A percentile compares a stretch with the other conserved stretches of the same genome.
Evolutionary conservation across 2,888 invertebrate species (phyloP).

Genomic region (Didymodactylos carnosus): DNA sequence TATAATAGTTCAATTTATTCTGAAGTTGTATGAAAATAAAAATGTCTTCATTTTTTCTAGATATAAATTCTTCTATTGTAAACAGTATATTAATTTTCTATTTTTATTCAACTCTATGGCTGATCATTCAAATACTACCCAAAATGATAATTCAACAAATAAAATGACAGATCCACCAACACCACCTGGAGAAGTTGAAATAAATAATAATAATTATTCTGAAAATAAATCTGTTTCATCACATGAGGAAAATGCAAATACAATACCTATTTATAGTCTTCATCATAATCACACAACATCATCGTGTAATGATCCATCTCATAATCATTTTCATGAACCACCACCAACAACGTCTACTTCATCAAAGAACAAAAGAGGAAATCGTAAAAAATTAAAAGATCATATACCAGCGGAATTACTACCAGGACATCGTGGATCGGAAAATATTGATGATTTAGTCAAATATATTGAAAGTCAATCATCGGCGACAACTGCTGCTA

Average conservation of each 20-base stretch:
- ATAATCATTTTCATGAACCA: background rate
- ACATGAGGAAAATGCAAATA: background rate
- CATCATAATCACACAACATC: background rate
- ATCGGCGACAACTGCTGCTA: background rate
- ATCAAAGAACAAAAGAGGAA: background rate
- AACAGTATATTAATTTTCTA: too few relatives aligned
- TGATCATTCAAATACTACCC: too few relatives aligned
- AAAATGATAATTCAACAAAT: too few relatives aligned
- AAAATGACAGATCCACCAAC: too few relatives aligned
- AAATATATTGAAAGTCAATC: background rate
- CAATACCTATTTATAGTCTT: too few relatives aligned
- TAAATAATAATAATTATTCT: background rate
- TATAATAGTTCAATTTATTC: too few relatives aligned
- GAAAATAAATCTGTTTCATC: background rate
- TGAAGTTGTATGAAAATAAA: too few relatives aligned
- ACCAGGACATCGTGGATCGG: background rate
- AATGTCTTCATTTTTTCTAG: too few relatives aligned
- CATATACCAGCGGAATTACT: background rate
- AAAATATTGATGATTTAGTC: background rate
- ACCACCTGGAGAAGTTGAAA: too few relatives aligned
- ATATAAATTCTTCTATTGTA: too few relatives aligned
- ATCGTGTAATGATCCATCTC: background rate
- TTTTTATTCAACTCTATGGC: too few relatives aligned
- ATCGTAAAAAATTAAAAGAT: background rate
- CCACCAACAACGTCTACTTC: background rate